phyloP scores from a whole-genome alignment of 2,113 vertebrate genomes.

The Nansenia antarctica region DNA sequence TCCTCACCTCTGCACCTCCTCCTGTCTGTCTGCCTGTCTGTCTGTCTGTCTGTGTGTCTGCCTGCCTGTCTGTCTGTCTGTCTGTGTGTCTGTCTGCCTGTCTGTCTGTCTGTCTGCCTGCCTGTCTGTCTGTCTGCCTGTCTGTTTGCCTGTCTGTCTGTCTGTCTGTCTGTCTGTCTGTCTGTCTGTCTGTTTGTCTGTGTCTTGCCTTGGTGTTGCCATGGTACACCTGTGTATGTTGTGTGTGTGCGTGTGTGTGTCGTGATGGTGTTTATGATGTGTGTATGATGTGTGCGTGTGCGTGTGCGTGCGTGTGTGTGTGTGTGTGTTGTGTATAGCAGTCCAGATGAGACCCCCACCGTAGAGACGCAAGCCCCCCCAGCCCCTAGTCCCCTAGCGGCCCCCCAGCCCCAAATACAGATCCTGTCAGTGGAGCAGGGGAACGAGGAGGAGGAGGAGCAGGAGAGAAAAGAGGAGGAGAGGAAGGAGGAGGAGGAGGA shows the following conservation, averaged over 20 bases:
- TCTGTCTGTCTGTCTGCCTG: conserved; percentile 6
- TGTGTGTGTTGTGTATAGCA: conserved; percentile 18
- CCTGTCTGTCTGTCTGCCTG: neutral
- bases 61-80: neutral
- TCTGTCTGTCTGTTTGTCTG: too few species aligned
- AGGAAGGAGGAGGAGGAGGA: conserved; percentile 22
- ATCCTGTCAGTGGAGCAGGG: conserved; percentile 27
- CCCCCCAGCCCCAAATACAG: conserved; percentile 13
- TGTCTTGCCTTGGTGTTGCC: too few species aligned
- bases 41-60: neutral
- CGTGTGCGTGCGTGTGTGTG: conserved; percentile 11
- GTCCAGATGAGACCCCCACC: conserved; percentile 35
- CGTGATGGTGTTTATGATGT: too few species aligned
- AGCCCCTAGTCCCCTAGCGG: conserved; percentile 23
- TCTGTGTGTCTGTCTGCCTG: neutral
- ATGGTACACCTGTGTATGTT: too few species aligned
- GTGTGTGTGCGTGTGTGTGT: too few species aligned
- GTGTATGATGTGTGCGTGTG: neutral
- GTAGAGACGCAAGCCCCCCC: conserved; percentile 5
- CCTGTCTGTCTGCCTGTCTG: neutral
- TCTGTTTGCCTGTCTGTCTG: neutral
- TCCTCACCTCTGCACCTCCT: neutral
- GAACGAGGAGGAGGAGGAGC: conserved; percentile 15
- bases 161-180: too few species aligned
- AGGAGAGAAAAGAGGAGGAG: conserved; percentile 26